Conservation (phyloP, 1,140 invertebrate genomes). For the Drosophila micromelanica region DNA sequence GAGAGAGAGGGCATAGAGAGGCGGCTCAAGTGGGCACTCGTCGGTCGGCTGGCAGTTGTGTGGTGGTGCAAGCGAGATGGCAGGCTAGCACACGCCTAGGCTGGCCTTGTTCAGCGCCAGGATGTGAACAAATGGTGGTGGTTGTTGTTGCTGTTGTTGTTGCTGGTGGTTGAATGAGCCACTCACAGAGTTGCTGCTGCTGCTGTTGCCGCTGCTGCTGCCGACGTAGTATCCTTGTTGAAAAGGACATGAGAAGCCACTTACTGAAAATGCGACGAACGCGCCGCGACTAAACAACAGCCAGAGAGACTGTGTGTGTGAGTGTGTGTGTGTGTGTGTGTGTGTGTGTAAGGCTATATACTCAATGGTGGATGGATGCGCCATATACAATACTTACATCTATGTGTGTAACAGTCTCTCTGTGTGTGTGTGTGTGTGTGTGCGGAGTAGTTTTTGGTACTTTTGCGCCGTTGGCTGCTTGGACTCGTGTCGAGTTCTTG, state of each 20-base stretch:
- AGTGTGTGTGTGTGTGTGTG: conserved; percentile 21
- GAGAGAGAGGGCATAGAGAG: conserved; percentile 41
- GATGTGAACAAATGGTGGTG: conserved; percentile 50
- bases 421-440: conserved; percentile 17
- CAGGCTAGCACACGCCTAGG: conserved; percentile 36
- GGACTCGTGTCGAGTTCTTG: conserved; percentile 83
- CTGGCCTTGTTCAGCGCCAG: conserved; percentile 41
- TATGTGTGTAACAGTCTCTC: conserved; percentile 1
- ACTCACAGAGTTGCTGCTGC: conserved; percentile 32
- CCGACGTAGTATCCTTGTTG: conserved; percentile 67
- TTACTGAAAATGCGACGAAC: conserved; percentile 62
- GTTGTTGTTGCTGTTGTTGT: conserved; percentile 30
- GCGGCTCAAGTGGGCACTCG: conserved; percentile 73
- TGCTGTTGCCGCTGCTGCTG: conserved; percentile 27
- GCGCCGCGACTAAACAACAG: conserved; percentile 62
- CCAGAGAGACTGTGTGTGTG: conserved; percentile 58
- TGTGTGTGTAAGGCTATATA: conserved; percentile 42
- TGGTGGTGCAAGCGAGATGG: conserved; percentile 37
- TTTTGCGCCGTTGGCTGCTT: conserved; percentile 80
- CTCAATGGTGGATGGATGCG: conserved; percentile 75
- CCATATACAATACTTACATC: conserved; percentile 46
- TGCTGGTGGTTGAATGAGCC: conserved; percentile 67
- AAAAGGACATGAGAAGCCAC: conserved; percentile 84
- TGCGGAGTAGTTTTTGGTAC: conserved; percentile 63
- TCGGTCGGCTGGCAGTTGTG: conserved; percentile 26